Evolutionary conservation across 2,797 vertebrate species (phyloP).

Genomic region (Paguma larvata): DNA sequence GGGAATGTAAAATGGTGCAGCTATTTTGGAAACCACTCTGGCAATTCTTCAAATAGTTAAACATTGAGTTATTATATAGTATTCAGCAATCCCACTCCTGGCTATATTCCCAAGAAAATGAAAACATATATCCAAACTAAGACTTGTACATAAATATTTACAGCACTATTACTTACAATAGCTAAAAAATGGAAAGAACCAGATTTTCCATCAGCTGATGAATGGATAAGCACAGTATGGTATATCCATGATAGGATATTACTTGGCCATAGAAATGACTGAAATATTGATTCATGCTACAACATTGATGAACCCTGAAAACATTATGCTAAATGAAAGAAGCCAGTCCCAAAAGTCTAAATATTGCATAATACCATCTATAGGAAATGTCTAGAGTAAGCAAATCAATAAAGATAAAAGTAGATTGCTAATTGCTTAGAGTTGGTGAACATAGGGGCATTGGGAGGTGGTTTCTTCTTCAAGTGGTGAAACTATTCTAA

Average conservation of each 20-base stretch:
- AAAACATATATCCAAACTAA: neutral
- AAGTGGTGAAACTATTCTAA: conserved; percentile 7
- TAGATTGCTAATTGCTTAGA: neutral
- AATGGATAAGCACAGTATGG: neutral
- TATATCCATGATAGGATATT: neutral
- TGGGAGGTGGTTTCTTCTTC: neutral
- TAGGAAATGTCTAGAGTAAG: neutral
- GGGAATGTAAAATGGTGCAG: neutral
- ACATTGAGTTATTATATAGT: neutral
- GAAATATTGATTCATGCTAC: neutral
- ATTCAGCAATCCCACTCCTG: neutral
- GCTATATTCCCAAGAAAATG: neutral
- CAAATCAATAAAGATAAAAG: neutral
- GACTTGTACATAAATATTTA: neutral
- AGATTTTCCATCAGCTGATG: neutral
- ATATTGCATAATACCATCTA: neutral
- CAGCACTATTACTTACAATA: neutral
- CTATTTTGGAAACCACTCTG: neutral
- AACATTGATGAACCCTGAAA: neutral
- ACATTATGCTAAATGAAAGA: neutral
- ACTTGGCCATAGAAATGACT: neutral
- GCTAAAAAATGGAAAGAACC: neutral
- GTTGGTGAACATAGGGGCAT: neutral
- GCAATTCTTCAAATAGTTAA: neutral
- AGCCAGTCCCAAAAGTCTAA: neutral